phyloP scores from a whole-genome alignment of 2,888 invertebrate species.

The Furcula furcula region DNA sequence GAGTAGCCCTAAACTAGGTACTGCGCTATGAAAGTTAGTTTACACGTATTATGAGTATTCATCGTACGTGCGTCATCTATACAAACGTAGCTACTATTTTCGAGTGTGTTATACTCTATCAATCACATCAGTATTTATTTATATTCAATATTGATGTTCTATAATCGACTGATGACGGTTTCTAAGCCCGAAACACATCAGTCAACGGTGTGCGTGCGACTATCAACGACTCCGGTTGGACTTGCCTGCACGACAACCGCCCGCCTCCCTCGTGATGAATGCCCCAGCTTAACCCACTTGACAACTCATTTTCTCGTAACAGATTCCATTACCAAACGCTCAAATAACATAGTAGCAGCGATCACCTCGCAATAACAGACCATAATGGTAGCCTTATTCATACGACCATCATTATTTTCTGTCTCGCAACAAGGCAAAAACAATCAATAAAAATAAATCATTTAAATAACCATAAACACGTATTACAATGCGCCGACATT shows the following conservation, averaged over 20 bases:
- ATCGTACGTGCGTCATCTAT: too few species aligned
- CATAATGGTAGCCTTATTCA: conserved; percentile 75
- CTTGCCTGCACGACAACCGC: conserved; percentile 20
- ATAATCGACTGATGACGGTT: too few species aligned
- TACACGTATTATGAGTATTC: too few species aligned
- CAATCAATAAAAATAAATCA: conserved; percentile 82
- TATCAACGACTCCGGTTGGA: too few species aligned
- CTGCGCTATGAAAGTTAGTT: too few species aligned
- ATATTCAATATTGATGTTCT: too few species aligned
- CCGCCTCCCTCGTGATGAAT: conserved; percentile 59
- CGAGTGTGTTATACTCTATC: too few species aligned
- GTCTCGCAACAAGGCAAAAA: conserved; percentile 80
- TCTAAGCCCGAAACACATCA: too few species aligned
- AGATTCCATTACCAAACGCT: conserved; percentile 72
- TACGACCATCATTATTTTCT: conserved; percentile 78
- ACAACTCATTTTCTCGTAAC: conserved; percentile 79
- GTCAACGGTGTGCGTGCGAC: not conserved
- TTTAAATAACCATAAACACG: conserved; percentile 82
- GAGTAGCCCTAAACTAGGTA: too few species aligned
- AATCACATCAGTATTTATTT: too few species aligned
- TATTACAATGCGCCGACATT: conserved; percentile 79
- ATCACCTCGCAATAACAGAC: conserved; percentile 69
- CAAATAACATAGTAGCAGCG: conserved; percentile 71
- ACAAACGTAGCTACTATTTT: too few species aligned
- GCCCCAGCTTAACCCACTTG: conserved; percentile 59